Conservation (phyloP, 2,113 vertebrate genomes). For the Diadophis punctatus region DNA sequence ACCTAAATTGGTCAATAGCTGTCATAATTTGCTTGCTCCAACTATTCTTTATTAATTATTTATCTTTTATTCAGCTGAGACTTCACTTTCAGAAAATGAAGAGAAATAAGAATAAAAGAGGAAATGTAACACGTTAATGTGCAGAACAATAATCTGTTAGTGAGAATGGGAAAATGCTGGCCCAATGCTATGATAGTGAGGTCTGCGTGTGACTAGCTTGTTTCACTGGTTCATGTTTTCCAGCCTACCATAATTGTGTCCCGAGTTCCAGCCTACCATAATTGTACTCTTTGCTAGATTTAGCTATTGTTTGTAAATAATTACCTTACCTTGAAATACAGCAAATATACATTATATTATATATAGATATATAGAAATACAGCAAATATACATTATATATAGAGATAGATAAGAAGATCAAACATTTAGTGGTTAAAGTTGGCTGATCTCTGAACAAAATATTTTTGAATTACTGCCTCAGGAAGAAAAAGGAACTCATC, state of each 20-base stretch:
- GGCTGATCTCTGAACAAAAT: not conserved
- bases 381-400: not conserved
- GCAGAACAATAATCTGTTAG: not conserved
- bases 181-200: not conserved
- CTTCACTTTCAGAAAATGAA: not conserved
- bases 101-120: not conserved
- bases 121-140: not conserved
- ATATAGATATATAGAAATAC: not conserved
- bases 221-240: not conserved
- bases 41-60: not conserved
- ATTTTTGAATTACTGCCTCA: not conserved
- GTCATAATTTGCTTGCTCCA: not conserved
- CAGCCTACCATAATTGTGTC: not conserved
- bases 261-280: no score
- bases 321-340: not conserved
- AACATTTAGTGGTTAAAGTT: not conserved
- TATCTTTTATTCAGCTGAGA: not conserved
- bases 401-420: not conserved
- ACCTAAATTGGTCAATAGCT: not conserved
- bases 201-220: not conserved
- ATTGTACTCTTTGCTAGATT: not conserved
- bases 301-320: not conserved
- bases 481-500: not conserved
- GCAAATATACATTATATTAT: not conserved
- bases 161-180: not conserved